Percentiles rank a stretch among this genome's conserved stretches.
These are phyloP conservation scores for Sebastes miniatus DNA, from an alignment of 2,797 vertebrate genomes.

Conservation along the genomic window DNA sequence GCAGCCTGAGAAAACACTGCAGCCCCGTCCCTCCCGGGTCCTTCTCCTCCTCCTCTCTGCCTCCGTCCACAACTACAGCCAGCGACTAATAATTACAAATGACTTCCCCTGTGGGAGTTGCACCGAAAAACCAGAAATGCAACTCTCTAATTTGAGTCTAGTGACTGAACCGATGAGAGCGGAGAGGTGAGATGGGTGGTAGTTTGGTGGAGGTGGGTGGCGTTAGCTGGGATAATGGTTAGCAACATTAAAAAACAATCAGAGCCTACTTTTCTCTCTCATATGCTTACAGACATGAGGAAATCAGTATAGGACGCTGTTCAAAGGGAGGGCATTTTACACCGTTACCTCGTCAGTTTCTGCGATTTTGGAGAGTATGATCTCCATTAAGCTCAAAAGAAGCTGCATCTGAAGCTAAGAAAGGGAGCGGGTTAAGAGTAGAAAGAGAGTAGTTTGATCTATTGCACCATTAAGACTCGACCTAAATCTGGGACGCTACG, in stretches of 20 bases:
- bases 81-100: not conserved
- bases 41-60: slow-evolving; percentile 36
- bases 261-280: not conserved
- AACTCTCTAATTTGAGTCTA: not conserved
- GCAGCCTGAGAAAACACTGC: slow-evolving; percentile 59
- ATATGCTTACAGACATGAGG: not conserved
- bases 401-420: slow-evolving; percentile 5
- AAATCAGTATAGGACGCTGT: not conserved
- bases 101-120: not conserved
- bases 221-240: slow-evolving; percentile 45
- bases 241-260: not conserved
- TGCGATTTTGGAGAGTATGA: not conserved
- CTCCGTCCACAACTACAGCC: slow-evolving; percentile 18
- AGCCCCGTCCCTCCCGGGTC: slow-evolving; percentile 61
- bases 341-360: not conserved
- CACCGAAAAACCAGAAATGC: not conserved
- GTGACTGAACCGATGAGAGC: not conserved
- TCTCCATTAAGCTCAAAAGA: not conserved
- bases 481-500: slow-evolving; percentile 39
- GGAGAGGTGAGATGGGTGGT: slow-evolving; percentile 38
- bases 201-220: slow-evolving; percentile 8
- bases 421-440: not conserved
- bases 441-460: slow-evolving; percentile 28
- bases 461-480: slow-evolving; percentile 10
- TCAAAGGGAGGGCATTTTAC: not conserved